Conservation (phyloP, 2,113 vertebrate genomes). For the Triplophysa dalaica region DNA sequence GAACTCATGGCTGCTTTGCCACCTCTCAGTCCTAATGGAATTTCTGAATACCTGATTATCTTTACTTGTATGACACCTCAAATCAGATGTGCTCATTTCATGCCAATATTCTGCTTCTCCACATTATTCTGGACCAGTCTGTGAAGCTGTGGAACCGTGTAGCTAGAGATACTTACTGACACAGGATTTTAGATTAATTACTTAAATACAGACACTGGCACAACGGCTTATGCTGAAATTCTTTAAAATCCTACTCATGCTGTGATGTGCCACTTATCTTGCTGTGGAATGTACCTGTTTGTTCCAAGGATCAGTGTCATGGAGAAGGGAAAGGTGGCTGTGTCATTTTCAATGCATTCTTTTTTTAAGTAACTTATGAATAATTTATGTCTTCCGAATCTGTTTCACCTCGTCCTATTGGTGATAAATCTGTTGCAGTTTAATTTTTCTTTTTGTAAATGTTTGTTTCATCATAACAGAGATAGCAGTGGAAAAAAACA, state of each 20-base stretch:
- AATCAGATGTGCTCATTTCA: conserved; percentile 20
- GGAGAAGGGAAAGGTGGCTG: conserved; percentile 17
- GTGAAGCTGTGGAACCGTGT: no score
- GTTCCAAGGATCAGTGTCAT: conserved; percentile 1
- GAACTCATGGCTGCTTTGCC: no score
- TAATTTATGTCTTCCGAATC: conserved; percentile 20
- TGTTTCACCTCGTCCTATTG: conserved; percentile 24
- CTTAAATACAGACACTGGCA: conserved; percentile 1
- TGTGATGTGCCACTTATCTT: background rate
- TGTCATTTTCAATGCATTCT: no score
- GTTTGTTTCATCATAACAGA: background rate
- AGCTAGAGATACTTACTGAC: background rate
- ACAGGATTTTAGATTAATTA: conserved; percentile 12
- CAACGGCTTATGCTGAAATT: background rate
- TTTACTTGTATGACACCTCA: conserved; percentile 27
- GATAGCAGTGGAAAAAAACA: background rate
- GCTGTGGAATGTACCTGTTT: background rate
- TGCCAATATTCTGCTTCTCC: background rate
- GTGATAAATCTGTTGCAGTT: conserved; percentile 25
- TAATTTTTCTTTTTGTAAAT: no score
- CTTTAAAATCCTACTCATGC: background rate
- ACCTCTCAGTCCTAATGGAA: background rate
- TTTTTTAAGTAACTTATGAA: no score
- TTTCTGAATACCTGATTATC: conserved; percentile 15
- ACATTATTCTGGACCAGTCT: background rate